Base-by-base conservation (phyloP, 2,888 invertebrate genomes). In the Drosophila percnosoma region DNA sequence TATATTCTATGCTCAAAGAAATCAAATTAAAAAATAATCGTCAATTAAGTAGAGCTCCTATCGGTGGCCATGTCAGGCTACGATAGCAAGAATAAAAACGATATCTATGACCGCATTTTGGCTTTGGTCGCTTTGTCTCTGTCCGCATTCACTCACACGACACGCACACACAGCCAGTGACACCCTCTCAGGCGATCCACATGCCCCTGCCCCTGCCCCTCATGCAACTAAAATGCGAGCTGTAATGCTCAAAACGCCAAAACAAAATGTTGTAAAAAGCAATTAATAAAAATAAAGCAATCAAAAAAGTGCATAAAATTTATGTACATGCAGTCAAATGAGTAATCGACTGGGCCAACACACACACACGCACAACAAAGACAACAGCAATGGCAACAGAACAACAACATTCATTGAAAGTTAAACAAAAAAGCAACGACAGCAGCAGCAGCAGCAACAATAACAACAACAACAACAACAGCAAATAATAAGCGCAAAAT, bases 261-360 rank as follows among this genome's bases (percentile, higher is more conserved):
- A 76, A 75, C 81, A 85, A 78, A 87, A 84, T 76, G 74, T 78
- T 80, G 83, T 76, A 83, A 86, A 87, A 87, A 85, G 80, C 89
- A 87, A 87, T 87, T 87, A 87, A 89, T 89, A 87, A 89, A 84
- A 84, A 73, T 63, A 79, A 80, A 75, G 82, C 74, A 83, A 85
- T 71, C 71, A 78, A 82, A 82, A 83, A 85, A 87, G 80, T 83
- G 83, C 85, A 80, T 76, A 85, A 69, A 87, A 87, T 87, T 87
- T 89, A 87, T 89, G 87, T 87, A 74, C 85, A 62, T 83, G 85
- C 87, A 89, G 85, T 87, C 87, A 89, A 87, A 89, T 87, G 87
- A 87, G 89, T 87, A 89, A 87, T 87, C 89, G 83, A 75, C 73
- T 82, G 78, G 65, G 54, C 74, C 60, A 66, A 55, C 63, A 80